Percentiles rank a stretch among this genome's conserved stretches.
Conservation (phyloP, 2,797 vertebrate genomes). For the Neostethus bicornis region DNA sequence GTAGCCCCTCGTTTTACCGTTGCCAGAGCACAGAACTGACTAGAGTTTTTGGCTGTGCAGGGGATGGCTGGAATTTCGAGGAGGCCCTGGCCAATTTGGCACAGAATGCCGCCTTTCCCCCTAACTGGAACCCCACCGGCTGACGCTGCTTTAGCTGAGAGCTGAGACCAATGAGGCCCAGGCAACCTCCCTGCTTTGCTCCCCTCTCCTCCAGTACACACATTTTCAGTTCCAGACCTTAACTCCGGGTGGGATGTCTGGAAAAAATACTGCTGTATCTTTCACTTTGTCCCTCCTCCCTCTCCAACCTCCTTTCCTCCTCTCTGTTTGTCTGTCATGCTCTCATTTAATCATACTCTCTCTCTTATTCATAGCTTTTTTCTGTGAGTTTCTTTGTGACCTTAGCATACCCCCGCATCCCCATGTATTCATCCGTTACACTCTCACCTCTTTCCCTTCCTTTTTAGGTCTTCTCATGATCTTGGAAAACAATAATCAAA, state of each 20-base stretch:
- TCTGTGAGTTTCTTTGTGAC: slow-evolving; percentile 19
- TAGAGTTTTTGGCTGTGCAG: slow-evolving; percentile 76
- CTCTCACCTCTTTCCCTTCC: slow-evolving; percentile 1
- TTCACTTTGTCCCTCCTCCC: slow-evolving; percentile 44
- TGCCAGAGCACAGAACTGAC: slow-evolving; percentile 77
- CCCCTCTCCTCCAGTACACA: slow-evolving; percentile 55
- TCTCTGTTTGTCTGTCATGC: slow-evolving; percentile 29
- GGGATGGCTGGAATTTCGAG: slow-evolving; percentile 81
- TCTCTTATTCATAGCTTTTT: slow-evolving; percentile 14
- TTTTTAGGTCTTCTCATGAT: slow-evolving; percentile 15
- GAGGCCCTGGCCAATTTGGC: slow-evolving; percentile 79
- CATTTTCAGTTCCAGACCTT: slow-evolving; percentile 64
- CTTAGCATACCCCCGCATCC: slow-evolving; percentile 18
- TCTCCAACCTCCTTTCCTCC: neutral
- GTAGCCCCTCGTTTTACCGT: slow-evolving; percentile 79
- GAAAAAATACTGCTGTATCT: slow-evolving; percentile 68
- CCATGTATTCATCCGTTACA: slow-evolving; percentile 8
- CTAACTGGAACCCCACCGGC: slow-evolving; percentile 76
- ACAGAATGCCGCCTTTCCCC: slow-evolving; percentile 72
- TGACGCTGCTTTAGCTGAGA: slow-evolving; percentile 74
- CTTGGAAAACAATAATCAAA: slow-evolving; percentile 17
- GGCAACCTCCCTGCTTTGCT: slow-evolving; percentile 60
- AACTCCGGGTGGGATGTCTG: slow-evolving; percentile 72
- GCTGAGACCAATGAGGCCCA: slow-evolving; percentile 72
- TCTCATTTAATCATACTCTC: slow-evolving; percentile 31